Conservation (phyloP, 1,140 invertebrate species). For the Cephus cinctus region DNA sequence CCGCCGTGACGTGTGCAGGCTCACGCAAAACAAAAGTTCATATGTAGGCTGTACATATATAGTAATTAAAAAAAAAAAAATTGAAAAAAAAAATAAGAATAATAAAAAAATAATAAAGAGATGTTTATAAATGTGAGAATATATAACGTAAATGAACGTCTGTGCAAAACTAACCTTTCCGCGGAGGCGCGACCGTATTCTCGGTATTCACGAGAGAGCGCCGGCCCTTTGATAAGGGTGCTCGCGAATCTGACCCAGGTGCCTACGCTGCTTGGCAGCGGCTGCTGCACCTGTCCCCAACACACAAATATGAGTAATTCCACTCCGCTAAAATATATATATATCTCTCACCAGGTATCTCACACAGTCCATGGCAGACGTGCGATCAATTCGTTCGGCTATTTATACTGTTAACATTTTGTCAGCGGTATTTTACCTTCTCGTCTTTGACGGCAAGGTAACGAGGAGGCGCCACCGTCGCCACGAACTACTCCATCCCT, state of each 20-base stretch:
- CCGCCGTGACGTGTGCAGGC: too few species aligned
- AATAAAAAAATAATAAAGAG: slow-evolving; percentile 24
- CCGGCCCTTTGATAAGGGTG: slow-evolving; percentile 92
- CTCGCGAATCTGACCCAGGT: slow-evolving; percentile 81
- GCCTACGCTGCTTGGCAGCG: slow-evolving; percentile 73
- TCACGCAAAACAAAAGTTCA: too few species aligned
- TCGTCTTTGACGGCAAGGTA: too few species aligned
- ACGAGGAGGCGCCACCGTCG: too few species aligned
- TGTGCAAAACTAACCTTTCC: slow-evolving; percentile 53
- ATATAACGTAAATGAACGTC: slow-evolving; percentile 37
- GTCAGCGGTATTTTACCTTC: too few species aligned
- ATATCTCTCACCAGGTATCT: too few species aligned
- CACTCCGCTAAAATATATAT: too few species aligned
- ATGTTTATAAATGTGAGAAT: slow-evolving; percentile 5
- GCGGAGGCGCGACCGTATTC: slow-evolving; percentile 41
- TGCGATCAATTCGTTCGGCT: too few species aligned
- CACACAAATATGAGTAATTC: slow-evolving; percentile 48
- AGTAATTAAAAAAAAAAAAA: slow-evolving; percentile 9
- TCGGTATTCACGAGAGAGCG: slow-evolving; percentile 68
- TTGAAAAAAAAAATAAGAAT: slow-evolving; percentile 13
- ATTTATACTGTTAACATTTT: too few species aligned
- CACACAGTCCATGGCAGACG: slow-evolving; percentile 12
- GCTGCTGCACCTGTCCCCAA: slow-evolving; percentile 68
- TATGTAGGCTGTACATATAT: too few species aligned
- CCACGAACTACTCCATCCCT: too few species aligned